A percentile compares a stretch with the other conserved stretches of the same genome.
Conservation (phyloP, 2,797 vertebrate genomes). For the Gila robusta region DNA sequence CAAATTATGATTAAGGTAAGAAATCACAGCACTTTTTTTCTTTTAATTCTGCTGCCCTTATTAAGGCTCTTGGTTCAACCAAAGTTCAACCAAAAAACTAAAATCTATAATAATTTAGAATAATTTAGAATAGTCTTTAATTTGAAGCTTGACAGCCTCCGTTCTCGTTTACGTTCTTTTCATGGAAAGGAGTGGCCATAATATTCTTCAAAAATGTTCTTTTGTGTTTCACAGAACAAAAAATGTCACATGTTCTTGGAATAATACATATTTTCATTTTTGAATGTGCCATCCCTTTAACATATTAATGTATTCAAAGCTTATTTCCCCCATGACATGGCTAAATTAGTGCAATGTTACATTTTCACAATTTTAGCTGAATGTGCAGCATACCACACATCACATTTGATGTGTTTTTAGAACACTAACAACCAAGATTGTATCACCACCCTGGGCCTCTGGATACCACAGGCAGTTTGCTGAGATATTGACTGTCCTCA, state of each 20-base stretch:
- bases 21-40: neutral
- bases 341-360: neutral
- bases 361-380: slow-evolving; percentile 4
- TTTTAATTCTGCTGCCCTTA: neutral
- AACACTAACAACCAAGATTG: neutral
- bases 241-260: neutral
- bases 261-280: neutral
- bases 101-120: no score
- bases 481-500: slow-evolving; percentile 13
- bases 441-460: neutral
- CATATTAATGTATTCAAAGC: neutral
- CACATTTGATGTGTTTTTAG: slow-evolving; percentile 7
- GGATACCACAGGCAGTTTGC: slow-evolving; percentile 3
- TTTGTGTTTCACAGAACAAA: neutral
- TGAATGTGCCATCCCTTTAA: neutral
- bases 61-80: neutral
- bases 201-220: neutral
- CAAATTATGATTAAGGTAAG: slow-evolving; percentile 3
- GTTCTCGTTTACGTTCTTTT: neutral
- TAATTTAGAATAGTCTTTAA: neutral
- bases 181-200: neutral
- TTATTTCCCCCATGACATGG: neutral
- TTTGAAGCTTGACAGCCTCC: neutral
- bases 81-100: neutral
- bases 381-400: slow-evolving; percentile 38